Evolutionary conservation across 2,888 invertebrate species (phyloP), one percentile per base, ranked within the genome.

Genomic region (Aspidiotus destructor): DNA sequence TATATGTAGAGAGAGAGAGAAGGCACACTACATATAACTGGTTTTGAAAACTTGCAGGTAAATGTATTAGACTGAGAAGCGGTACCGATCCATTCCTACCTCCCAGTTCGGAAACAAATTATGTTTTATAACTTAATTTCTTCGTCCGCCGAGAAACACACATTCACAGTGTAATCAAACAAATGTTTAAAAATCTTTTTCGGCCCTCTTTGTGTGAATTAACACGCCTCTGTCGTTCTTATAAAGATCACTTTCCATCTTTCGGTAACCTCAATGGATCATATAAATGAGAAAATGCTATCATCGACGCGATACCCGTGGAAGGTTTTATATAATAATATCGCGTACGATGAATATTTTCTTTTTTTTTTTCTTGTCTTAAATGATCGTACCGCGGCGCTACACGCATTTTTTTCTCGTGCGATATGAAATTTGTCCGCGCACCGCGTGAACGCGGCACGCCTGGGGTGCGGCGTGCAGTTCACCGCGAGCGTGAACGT

Each of bases 101-200:
- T 65, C 65, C 65, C 65, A 65, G 57, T 65, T 65, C 57, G 65
- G 65, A 57, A 65, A 65, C 65, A 65, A 65, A 65, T 65, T 65
- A 65, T 65, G 57, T 65, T 65, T 65, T 65, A 65, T 65, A 65
- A 65, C 65, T 65, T 65, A 65, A 65, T 65, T 65, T 65, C 57
- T 65, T 65, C 55, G 41, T 55, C 55, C 40, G 58, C 28, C 44
- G 44, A 17, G 42, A 65, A 65, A 65, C 65, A 65, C 65, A 65
- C 65, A 65, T 65, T 57, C 65, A 65, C 65, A 65, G 58, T 65
- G 65, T 65, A 65, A 65, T 65, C 65, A 65, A 65, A 65, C 65
- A 65, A 65, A 65, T 65, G 65, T 65, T 65, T 65, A 65, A 44
- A 64, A 65, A 65, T 55, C 41, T 17, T 63, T 65, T 65, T 65